These are phyloP conservation scores for Sinocyclocheilus anshuiensis DNA, from an alignment of 2,113 vertebrate species.

Conservation along the genomic window DNA sequence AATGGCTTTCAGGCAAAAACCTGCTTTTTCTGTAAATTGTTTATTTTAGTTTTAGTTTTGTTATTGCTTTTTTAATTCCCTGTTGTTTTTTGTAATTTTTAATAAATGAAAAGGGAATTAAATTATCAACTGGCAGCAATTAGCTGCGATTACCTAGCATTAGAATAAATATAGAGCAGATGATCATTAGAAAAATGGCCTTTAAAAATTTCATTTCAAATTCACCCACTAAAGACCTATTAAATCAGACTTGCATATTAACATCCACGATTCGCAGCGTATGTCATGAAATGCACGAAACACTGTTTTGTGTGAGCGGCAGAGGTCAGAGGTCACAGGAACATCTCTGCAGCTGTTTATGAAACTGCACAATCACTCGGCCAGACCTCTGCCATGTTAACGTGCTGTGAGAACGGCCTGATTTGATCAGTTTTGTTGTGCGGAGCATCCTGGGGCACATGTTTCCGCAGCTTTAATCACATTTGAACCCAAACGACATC, in stretches of 20 bases:
- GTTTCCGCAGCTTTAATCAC: slow-evolving; percentile 25
- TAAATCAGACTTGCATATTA: not conserved
- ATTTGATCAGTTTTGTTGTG: not conserved
- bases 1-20: slow-evolving; percentile 54
- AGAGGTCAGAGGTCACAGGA: slow-evolving; percentile 26
- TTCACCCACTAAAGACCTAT: not conserved
- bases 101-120: not conserved
- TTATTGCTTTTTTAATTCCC: not conserved
- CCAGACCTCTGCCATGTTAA: not conserved
- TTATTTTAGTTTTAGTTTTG: not conserved
- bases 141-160: slow-evolving; percentile 27
- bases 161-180: slow-evolving; percentile 21
- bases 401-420: not conserved
- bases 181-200: not conserved
- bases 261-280: too few species aligned
- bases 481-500: slow-evolving; percentile 6
- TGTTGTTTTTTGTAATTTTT: not conserved
- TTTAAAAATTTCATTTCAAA: not conserved
- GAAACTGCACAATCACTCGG: not conserved
- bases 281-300: slow-evolving; percentile 25
- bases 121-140: not conserved
- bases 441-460: slow-evolving; percentile 16
- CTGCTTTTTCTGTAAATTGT: not conserved
- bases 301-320: not conserved
- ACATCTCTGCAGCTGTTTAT: not conserved